Evolutionary conservation across 1,140 invertebrate species (phyloP).

Genomic region (Sweltsa coloradensis): DNA sequence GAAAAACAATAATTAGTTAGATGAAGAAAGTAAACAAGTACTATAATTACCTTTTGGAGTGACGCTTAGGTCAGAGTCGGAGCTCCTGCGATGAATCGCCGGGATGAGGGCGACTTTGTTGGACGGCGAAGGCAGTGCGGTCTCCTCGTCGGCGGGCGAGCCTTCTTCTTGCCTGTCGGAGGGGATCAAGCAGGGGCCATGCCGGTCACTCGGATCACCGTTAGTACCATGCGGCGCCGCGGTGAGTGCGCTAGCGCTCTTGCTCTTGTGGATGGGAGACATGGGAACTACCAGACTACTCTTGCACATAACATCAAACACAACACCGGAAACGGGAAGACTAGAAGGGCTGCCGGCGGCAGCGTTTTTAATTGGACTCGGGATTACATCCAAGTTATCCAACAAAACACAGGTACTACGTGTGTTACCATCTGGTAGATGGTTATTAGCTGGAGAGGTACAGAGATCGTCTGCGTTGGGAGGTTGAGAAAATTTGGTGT

Average conservation of each 20-base stretch:
- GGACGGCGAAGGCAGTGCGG: constrained; percentile 30
- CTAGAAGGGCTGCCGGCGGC: too few relatives aligned
- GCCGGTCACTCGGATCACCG: constrained; percentile 6
- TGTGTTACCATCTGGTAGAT: too few relatives aligned
- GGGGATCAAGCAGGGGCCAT: constrained; percentile 13
- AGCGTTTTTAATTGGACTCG: too few relatives aligned
- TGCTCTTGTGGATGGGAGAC: constrained; percentile 9
- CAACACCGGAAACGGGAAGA: constrained; percentile 1
- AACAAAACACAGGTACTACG: too few relatives aligned
- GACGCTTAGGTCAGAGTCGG: constrained; percentile 85
- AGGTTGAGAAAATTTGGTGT: too few relatives aligned
- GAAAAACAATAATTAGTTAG: too few relatives aligned
- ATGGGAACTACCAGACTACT: too few relatives aligned
- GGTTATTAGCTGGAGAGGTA: too few relatives aligned
- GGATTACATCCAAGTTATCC: too few relatives aligned
- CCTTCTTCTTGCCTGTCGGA: constrained; percentile 11
- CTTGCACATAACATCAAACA: constrained; percentile 2
- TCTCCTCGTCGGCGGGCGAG: background rate
- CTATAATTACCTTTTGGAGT: constrained; percentile 80
- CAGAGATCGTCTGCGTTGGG: too few relatives aligned
- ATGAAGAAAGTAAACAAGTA: too few relatives aligned
- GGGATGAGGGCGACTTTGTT: constrained; percentile 33
- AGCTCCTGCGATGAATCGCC: constrained; percentile 62
- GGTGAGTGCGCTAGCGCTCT: too few relatives aligned
- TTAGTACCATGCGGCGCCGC: constrained; percentile 13